Evolutionary conservation across 2,888 invertebrate genomes (phyloP), one percentile per base, ranked within the genome.

Genomic region (Monochamus alternatus): DNA sequence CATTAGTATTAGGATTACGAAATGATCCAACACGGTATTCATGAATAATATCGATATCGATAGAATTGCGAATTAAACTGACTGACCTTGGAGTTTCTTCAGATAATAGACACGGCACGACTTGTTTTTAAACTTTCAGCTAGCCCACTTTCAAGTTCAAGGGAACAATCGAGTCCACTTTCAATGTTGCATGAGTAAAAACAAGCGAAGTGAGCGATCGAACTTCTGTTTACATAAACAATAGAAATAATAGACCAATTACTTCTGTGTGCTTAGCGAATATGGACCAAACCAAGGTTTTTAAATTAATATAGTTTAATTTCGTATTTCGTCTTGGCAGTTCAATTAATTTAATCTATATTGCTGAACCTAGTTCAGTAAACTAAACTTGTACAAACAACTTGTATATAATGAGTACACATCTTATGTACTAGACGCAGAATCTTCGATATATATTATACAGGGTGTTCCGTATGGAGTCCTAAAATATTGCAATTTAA

Each of bases 171-270:
- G 31, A 74, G 55, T 55, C 68, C 69, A 74, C 74, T 74, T 74
- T 74, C 69, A 43, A 64, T 74, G 63, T 74, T 74, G 51, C 71
- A 63, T 47, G 71, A 71, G 69, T 51, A 70, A 71, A 31, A 31
- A 30, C 3, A 62, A 51, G 9, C 30, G 30, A 60, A 44, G 30
- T 60, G 32, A 22, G 22, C 22, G 32, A 69, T 59, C 44, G 32
- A 69, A 51, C 31, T 63, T 44, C 44, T 63, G 63, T 71, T 71
- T 71, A 52, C 51, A 38, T 71, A 71, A 38, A 38, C 7, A 38
- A 38, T 55, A 14, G 55, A 55, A 55, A 14, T n/a, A 31, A 65
- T 65, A 47, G n/a, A 30, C 63, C 14, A 43, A 12, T 22, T 44
- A 7, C 9, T 65, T 66, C 9, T 30, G 31, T 52, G 22, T n/a